Evolutionary conservation across 2,797 vertebrate species (phyloP), one percentile per base, ranked within the genome.

Genomic region (Danio kyathit): DNA sequence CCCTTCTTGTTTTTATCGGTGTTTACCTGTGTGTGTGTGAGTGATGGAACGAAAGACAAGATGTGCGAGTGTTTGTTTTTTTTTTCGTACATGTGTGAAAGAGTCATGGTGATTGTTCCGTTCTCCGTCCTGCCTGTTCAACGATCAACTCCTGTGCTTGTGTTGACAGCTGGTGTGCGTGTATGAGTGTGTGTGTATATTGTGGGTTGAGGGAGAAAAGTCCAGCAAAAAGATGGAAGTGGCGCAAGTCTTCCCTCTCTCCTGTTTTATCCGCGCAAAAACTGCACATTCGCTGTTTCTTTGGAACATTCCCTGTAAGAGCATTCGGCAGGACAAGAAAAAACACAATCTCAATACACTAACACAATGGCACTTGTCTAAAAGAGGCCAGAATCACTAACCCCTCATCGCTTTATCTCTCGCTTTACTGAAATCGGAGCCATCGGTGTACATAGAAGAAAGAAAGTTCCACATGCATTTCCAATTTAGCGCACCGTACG

Each of bases 1-100:
- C 89, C 77, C 79, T 92, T 89, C 86, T 88, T 89, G 86, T 91
- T 91, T 92, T 89, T 89, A 89, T 93, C 85, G 86, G 91, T 90
- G 91, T 94, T 90, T 90, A 89, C 80, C 77, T 90, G 86, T 86
- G 87, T 83, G 76, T 80, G 29, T 29, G 29, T 29, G 29, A 61
- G 82, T 59, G 64, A 13, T 63, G 72, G 70, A 72, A 69, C 56
- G 77, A 64, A 80, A 59, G 82, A 44, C 65, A 70, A 77, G 57
- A 82, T 59, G 77, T 17, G 48, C 38, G 52, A 57, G 77, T 60
- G 29, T 70, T 85, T 78, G 48, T 48, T n/a, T 64, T 70, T 64
- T 70, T 74, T 74, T 77, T 83, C 77, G 46, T 64, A 79, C 70
- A 56, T 79, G 70, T 60, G 49, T 56, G 84, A 64, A 73, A 63